These are phyloP conservation scores for Trididemnum nubilum DNA, from an alignment of 23 tunicate genomes.

Conservation along the genomic window DNA sequence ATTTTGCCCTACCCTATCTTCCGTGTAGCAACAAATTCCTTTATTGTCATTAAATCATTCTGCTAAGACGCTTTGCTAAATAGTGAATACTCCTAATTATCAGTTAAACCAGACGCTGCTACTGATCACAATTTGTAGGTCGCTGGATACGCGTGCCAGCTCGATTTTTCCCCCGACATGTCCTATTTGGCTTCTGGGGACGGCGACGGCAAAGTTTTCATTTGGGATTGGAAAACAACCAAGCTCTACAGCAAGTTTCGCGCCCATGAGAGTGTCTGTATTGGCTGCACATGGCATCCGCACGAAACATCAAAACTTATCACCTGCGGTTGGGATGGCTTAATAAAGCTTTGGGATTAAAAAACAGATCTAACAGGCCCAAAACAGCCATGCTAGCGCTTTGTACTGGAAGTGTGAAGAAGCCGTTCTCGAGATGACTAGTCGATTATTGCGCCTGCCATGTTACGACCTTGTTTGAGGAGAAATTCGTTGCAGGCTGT, in stretches of 20 bases:
- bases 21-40: no score
- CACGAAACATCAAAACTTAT: slow-evolving; percentile 95
- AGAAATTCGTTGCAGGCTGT: no score
- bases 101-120: no score
- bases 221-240: slow-evolving; percentile 99
- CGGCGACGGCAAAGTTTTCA: slow-evolving; percentile 91
- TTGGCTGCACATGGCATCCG: slow-evolving; percentile 98
- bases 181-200: slow-evolving; percentile 93
- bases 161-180: slow-evolving; percentile 93
- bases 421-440: no score
- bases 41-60: no score
- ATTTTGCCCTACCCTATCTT: no score
- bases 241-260: slow-evolving; percentile 89
- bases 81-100: no score
- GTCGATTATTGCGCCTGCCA: no score
- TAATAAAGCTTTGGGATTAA: slow-evolving; percentile 94
- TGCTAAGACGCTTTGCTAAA: no score
- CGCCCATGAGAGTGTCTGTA: slow-evolving; percentile 92
- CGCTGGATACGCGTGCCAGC: slow-evolving; percentile 98
- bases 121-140: no score
- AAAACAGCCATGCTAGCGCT: background rate
- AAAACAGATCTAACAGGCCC: no score
- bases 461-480: no score
- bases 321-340: slow-evolving; percentile 97
- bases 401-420: background rate